These are phyloP conservation scores for Anastrepha ludens DNA, from an alignment of 1,140 invertebrate genomes.

Conservation along the genomic window DNA sequence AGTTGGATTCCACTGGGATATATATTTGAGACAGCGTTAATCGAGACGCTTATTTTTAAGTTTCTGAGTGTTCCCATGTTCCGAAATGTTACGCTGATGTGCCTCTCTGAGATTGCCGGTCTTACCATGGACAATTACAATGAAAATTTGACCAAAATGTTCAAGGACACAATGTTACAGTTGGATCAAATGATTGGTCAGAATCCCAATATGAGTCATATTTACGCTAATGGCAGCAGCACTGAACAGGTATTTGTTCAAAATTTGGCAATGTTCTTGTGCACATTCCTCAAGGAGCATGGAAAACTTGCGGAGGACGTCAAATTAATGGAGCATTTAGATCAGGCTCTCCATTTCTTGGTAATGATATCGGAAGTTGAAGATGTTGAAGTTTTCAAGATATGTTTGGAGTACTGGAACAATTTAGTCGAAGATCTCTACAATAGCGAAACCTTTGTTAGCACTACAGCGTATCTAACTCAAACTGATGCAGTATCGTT, in stretches of 20 bases:
- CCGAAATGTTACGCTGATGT: constrained; percentile 98
- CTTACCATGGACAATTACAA: constrained; percentile 92
- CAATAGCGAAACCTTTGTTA: constrained; percentile 80
- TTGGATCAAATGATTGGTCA: constrained; percentile 93
- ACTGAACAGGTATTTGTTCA: constrained; percentile 99
- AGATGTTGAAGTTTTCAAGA: constrained; percentile 99
- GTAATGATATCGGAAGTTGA: constrained; percentile 99
- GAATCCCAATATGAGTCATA: constrained; percentile 93
- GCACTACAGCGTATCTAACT: constrained; percentile 62
- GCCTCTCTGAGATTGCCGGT: constrained; percentile 97
- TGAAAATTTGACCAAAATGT: constrained; percentile 91
- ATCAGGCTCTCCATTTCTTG: constrained; percentile 93
- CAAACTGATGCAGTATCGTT: constrained; percentile 74
- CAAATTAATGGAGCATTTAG: constrained; percentile 81
- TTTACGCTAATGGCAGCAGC: constrained; percentile 93
- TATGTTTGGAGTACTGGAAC: constrained; percentile 99
- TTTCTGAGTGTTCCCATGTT: constrained; percentile 98
- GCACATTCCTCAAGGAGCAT: constrained; percentile 97
- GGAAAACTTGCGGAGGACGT: constrained; percentile 90
- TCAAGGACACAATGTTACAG: constrained; percentile 93
- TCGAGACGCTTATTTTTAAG: constrained; percentile 95
- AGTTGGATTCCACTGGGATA: constrained; percentile 99
- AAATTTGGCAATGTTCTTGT: constrained; percentile 97
- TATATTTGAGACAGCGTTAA: constrained; percentile 99
- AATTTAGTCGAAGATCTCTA: constrained; percentile 93